Evolutionary conservation across 2,113 vertebrate genomes (phyloP), one percentile per base, ranked within the genome.

Genomic region (Xiphias gladius): DNA sequence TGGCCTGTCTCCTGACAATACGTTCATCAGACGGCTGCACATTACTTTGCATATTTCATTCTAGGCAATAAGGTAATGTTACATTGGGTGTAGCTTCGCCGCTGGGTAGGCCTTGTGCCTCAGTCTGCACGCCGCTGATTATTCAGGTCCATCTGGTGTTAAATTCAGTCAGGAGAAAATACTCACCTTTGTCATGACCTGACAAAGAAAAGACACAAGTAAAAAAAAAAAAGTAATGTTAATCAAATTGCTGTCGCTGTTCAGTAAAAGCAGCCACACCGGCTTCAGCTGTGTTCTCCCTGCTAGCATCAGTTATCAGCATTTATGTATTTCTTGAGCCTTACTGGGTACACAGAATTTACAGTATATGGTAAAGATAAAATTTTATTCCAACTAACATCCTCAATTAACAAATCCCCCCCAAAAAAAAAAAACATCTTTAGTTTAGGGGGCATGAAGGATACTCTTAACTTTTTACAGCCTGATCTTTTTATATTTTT

Each of bases 121-220:
- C 22, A 1, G 32, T 80, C 63, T 72, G n/a, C 17, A 46, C 24
- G 59, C 30, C 32, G 30, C 22, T 16, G 20, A 46, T 30, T 43
- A 46, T 41, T 48, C 20, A 43, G 2, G 28, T 22, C 12, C 37
- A 43, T 26, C 9, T 69, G 28, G 26, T 26, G 7, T 50, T 30
- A 57, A n/a, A 69, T 22, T 16, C 3, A 67, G 12, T 10, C 2
- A 66, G 55, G 35, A 57, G 2, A 26, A 66, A 70, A 46, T 80
- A 92, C 96, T 96, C 93, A 99, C 98, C 96, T 99, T 97, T 86
- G 98, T 98, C 93, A 98, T 99, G 84, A 99, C 97, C 98, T 99
- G 93, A 59, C 96, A 6, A 97, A 14, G 85, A 71, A 48, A 89
- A 87, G 55, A 95, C 20, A 95, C 20, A 94, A n/a, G n/a, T n/a